Conservation (phyloP, 92 coral and sea anemone genomes). For the Porites evermanni region DNA sequence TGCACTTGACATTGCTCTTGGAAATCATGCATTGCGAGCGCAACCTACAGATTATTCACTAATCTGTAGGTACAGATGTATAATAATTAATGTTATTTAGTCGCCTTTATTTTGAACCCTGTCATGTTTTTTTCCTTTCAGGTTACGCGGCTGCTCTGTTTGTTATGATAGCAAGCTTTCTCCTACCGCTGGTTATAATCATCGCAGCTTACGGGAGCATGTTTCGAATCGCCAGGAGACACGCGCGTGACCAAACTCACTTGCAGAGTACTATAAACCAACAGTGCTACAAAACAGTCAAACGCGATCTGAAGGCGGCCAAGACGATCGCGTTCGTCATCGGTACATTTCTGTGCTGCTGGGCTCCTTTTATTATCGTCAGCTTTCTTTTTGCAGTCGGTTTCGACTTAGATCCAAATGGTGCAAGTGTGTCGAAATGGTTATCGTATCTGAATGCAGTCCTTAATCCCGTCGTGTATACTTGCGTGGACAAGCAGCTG, state of each 20-base stretch:
- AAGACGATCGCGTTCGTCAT: constrained; percentile 89
- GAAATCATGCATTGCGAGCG: no score
- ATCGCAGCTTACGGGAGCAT: constrained; percentile 83
- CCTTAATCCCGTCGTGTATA: constrained; percentile 84
- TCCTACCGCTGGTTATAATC: constrained; percentile 80
- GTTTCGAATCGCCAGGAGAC: constrained; percentile 78
- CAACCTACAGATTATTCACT: no score
- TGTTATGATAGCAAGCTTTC: constrained; percentile 70
- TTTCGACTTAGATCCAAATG: constrained; percentile 16
- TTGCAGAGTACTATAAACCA: constrained; percentile 30
- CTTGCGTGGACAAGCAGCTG: constrained; percentile 83
- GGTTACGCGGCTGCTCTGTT: constrained; percentile 73
- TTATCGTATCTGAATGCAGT: constrained; percentile 81
- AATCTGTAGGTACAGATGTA: no score
- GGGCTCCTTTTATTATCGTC: constrained; percentile 88
- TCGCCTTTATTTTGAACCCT: neutral
- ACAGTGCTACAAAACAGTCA: constrained; percentile 61
- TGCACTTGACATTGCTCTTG: no score
- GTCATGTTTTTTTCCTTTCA: constrained; percentile 8
- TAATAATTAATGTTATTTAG: no score
- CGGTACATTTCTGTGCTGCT: constrained; percentile 85
- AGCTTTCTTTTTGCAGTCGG: constrained; percentile 69
- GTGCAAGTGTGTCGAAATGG: constrained; percentile 86
- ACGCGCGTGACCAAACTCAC: constrained; percentile 65
- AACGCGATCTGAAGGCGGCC: constrained; percentile 89